Evolutionary conservation across 2,113 vertebrate species (phyloP).

Genomic region (Eonycteris spelaea): DNA sequence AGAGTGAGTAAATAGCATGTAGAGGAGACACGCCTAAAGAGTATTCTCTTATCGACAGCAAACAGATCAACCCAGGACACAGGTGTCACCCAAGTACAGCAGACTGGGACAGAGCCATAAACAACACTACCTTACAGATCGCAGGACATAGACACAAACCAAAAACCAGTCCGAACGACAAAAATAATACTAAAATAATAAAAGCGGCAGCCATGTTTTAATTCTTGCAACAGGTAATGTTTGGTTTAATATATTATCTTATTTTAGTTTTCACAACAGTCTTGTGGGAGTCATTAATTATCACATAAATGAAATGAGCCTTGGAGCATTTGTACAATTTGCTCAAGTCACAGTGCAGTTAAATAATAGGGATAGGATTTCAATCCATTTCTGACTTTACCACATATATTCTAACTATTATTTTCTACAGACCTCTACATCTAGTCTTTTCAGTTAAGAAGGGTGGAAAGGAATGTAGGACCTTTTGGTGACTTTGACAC

Average conservation of each 20-base stretch:
- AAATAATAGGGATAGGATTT: neutral
- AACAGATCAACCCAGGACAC: neutral
- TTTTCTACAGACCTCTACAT: neutral
- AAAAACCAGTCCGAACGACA: neutral
- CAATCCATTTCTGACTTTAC: neutral
- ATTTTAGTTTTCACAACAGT: neutral
- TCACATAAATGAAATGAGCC: neutral
- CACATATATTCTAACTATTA: neutral
- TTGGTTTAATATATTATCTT: neutral
- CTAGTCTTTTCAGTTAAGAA: neutral
- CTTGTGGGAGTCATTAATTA: neutral
- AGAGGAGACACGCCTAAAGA: neutral
- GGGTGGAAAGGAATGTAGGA: neutral
- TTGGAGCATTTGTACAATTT: neutral
- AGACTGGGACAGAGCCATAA: neutral
- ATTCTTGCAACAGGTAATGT: neutral
- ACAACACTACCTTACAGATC: accelerated
- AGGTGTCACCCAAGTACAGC: neutral
- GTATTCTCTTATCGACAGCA: neutral
- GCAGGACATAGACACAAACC: neutral
- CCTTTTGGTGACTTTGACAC: neutral
- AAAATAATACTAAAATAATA: neutral
- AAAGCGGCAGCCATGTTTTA: neutral
- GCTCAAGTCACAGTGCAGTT: neutral
- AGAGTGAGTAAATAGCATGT: neutral